Percentiles rank a stretch among this genome's conserved stretches.
Conservation (phyloP, 2,888 invertebrate species). For the Spodoptera exigua region DNA sequence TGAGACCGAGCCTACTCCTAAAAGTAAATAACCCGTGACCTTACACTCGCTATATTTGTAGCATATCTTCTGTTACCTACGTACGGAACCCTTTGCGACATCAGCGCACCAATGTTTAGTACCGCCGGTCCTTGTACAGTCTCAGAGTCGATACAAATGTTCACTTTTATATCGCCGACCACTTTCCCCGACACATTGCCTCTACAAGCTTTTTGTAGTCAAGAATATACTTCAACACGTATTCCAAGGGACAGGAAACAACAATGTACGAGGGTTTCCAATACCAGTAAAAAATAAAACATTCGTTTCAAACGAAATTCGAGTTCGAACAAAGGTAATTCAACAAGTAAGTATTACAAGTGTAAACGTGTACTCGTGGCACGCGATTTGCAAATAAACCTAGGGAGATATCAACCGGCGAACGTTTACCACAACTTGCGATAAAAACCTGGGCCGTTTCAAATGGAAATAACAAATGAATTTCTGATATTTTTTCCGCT, state of each 20-base stretch:
- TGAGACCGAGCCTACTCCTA: constrained; percentile 17
- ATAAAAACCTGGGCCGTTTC: constrained; percentile 79
- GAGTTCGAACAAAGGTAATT: constrained; percentile 74
- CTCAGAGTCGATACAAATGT: constrained; percentile 49
- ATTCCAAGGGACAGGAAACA: constrained; percentile 46
- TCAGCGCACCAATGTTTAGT: constrained; percentile 29
- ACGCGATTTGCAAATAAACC: constrained; percentile 88
- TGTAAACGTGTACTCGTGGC: constrained; percentile 72
- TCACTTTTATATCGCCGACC: constrained; percentile 41
- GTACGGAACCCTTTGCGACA: constrained; percentile 26
- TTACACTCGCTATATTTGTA: constrained; percentile 15
- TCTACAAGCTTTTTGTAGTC: constrained; percentile 34
- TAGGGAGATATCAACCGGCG: constrained; percentile 83
- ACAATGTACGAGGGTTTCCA: constrained; percentile 53
- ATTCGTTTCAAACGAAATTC: constrained; percentile 64
- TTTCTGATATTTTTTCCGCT: constrained; percentile 70
- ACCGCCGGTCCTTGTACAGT: constrained; percentile 29
- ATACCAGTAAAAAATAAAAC: constrained; percentile 59
- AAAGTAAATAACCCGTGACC: constrained; percentile 31
- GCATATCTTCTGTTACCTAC: constrained; percentile 22
- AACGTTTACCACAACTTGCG: constrained; percentile 77
- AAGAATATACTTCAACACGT: constrained; percentile 49
- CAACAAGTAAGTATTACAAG: constrained; percentile 79
- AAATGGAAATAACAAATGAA: constrained; percentile 82
- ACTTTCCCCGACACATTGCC: constrained; percentile 40